These are phyloP conservation scores for Eolophus roseicapilla DNA, from an alignment of 2,113 vertebrate genomes.

Conservation along the genomic window DNA sequence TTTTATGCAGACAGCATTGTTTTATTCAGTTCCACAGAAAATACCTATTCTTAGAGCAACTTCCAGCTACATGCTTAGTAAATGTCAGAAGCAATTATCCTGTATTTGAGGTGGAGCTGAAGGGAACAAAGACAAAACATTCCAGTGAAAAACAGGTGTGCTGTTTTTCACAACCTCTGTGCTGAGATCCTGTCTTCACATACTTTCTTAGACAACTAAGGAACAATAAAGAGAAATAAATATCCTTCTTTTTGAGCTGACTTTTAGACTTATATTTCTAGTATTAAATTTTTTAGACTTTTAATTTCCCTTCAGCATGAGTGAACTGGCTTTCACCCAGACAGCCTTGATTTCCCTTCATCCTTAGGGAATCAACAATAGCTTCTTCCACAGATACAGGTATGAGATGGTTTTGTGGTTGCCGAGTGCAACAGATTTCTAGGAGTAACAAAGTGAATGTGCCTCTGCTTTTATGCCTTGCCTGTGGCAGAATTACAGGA, in stretches of 20 bases:
- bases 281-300: not conserved
- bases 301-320: not conserved
- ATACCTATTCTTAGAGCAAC: not conserved
- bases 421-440: not conserved
- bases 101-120: not conserved
- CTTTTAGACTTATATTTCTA: not conserved
- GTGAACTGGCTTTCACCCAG: not conserved
- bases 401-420: fast-evolving
- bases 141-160: not conserved
- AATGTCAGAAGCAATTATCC: not conserved
- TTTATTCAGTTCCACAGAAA: not conserved
- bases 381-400: not conserved
- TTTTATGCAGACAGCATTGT: not conserved
- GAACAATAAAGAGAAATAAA: not conserved
- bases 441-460: not conserved
- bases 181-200: not conserved
- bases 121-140: not conserved
- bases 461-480: not conserved
- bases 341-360: not conserved
- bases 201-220: not conserved
- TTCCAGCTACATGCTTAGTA: not conserved
- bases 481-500: not conserved
- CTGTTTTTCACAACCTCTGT: not conserved
- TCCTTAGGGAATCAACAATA: not conserved
- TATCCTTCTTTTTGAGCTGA: not conserved